phyloP scores from a whole-genome alignment of 2,113 vertebrate genomes.

The Agapornis roseicollis region DNA sequence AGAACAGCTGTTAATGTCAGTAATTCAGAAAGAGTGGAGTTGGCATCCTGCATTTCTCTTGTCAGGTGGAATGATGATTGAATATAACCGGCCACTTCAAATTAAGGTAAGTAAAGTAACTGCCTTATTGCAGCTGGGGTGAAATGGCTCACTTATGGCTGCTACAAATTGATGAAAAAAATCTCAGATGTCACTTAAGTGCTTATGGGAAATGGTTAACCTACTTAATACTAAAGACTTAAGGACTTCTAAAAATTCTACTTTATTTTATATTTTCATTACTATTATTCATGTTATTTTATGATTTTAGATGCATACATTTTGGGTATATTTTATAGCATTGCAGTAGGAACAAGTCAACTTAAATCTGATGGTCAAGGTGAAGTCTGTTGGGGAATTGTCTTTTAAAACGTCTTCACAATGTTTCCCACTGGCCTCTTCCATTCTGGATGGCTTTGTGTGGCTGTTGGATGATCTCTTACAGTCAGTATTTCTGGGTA shows the following conservation, averaged over 20 bases:
- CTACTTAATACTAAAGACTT: neutral
- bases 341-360: neutral
- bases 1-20: slow-evolving; percentile 12
- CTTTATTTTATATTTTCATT: neutral
- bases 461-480: neutral
- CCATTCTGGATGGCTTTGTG: neutral
- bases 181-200: neutral
- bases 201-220: neutral
- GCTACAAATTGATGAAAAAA: neutral
- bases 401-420: rapidly evolving
- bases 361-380: neutral
- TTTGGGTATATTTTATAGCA: rapidly evolving
- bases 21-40: neutral
- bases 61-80: neutral
- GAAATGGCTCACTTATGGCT: neutral
- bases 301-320: rapidly evolving
- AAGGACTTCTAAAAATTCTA: rapidly evolving
- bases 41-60: neutral
- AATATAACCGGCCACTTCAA: neutral
- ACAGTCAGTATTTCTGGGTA: neutral
- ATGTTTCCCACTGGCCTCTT: neutral
- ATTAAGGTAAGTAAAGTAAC: neutral
- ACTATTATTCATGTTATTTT: neutral
- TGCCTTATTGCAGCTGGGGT: neutral
- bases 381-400: neutral